Evolutionary conservation across 2,113 vertebrate genomes (phyloP), one percentile per base, ranked within the genome.

Genomic region (Saccopteryx bilineata): DNA sequence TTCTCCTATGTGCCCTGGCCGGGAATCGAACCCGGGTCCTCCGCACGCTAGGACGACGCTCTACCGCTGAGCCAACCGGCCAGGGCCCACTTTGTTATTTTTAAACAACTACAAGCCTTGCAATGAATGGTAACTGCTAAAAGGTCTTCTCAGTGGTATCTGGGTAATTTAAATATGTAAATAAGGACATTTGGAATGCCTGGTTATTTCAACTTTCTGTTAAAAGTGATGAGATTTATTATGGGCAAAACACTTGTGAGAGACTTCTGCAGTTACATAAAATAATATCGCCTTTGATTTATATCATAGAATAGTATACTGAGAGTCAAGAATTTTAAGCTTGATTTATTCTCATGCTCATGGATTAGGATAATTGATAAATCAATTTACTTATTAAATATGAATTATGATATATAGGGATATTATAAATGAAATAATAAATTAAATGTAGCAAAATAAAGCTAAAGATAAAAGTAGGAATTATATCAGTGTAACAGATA

Each of bases 101-200:
- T 39, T 39, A 39, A 69, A 65, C 65, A 81, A 61, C 13, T 48
- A 33, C 12, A 60, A 93, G 61, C 1, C 39, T 93, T 84, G 14
- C 56, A 78, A 48, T n/a, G 18, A 48, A 9, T 19, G n/a, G 18
- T 76, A 84, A 65, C 58, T 76, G 31, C 21, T 78, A 26, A 24
- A 33, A 54, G 9, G 1, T 85, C 19, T 21, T 31, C 82, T 76
- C 8, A 39, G 11, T 23, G 14, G 21, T 31, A 48, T 19, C 5
- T 46, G 46, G 46, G n/a, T 81, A 82, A 93, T 93, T 96, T 91
- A 83, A 75, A 91, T 89, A 96, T 33, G 26, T n/a, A 94, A 96
- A 86, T 71, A 1, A 92, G 52, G 31, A 14, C 1, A 39, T 87
- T 68, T 24, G 1, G 24, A 85, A 82, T 2, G 7, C 46, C 19